Base-by-base conservation (phyloP, 2,888 invertebrate species). In the Theristus sp. region DNA sequence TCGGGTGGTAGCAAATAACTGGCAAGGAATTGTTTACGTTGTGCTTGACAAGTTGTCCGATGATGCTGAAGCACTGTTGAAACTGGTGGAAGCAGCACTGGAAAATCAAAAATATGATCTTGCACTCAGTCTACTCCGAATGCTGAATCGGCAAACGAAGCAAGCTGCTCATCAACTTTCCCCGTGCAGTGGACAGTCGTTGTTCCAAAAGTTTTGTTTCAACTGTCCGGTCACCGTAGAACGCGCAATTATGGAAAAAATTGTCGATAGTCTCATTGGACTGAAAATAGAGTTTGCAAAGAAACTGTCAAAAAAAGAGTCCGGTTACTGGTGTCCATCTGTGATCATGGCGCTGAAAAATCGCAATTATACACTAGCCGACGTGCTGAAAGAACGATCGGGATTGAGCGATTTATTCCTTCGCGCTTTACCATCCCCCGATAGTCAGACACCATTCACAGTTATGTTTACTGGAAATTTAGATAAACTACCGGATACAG, bases 11-110 rank as follows among this genome's bases (percentile, higher is more conserved):
- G 66, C 69, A 30, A 71, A 74, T 53, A 76, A 77, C 61, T 75
- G 78, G 71, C 77, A 77, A 65, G 78, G 78, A 47, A 72, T 79
- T 24, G 71, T 77, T 54, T 77, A 77, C 66, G 72, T 79, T 64
- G 73, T 79, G 65, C 65, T 79, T 29, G 75, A 75, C 58, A 68
- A 69, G 58, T 65, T 76, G 73, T 74, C 60, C 69, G 74, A 63
- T 70, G 70, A 31, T 71, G 24, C 28, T 10, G 58, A 58, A 2
- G 38, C 60, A 13, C 49, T 66, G 24, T 56, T 62, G 29, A 59
- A 46, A 28, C 49, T 62, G 22, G 66, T 65, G 28, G 65, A 75
- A 73, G 75, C 77, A 60, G 77, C 78, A 1, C 63, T 79, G 52
- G 70, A 70, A 63, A 73, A 75, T 49, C 68, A 70, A 57, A 74